Evolutionary conservation across 2,797 vertebrate species (phyloP).

Genomic region (Buceros bicornis): DNA sequence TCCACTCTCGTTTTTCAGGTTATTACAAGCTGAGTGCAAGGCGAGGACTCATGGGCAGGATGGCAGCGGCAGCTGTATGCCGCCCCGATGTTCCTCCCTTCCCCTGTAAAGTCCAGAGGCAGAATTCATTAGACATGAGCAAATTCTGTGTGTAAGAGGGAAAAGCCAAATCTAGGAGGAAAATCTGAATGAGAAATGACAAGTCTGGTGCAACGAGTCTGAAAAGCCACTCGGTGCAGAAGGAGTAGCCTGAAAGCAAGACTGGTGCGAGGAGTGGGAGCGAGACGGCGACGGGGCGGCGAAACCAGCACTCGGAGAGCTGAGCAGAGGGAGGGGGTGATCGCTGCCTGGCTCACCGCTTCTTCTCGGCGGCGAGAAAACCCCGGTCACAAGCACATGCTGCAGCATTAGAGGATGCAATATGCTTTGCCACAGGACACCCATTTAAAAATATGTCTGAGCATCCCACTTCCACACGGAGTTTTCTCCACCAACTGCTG

Average conservation of each 20-base stretch:
- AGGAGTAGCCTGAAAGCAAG: constrained; percentile 64
- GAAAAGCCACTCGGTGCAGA: constrained; percentile 36
- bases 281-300: neutral
- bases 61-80: constrained; percentile 42
- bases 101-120: constrained; percentile 41
- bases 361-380: neutral
- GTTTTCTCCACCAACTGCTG: constrained; percentile 34
- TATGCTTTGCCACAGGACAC: constrained; percentile 61
- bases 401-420: constrained; percentile 44
- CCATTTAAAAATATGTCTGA: constrained; percentile 37
- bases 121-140: constrained; percentile 63
- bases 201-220: constrained; percentile 62
- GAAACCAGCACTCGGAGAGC: neutral
- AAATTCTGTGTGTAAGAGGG: constrained; percentile 33
- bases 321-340: constrained; percentile 38
- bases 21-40: neutral
- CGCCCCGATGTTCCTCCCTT: constrained; percentile 30
- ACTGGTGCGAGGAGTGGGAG: constrained; percentile 57
- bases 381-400: constrained; percentile 1
- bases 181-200: constrained; percentile 65
- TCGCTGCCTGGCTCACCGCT: constrained; percentile 4
- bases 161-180: constrained; percentile 55
- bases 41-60: constrained; percentile 36
- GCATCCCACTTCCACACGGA: constrained; percentile 37
- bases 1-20: constrained; percentile 62